Base-by-base conservation (phyloP, 1,140 invertebrate species). In the Temnothorax longispinosus region DNA sequence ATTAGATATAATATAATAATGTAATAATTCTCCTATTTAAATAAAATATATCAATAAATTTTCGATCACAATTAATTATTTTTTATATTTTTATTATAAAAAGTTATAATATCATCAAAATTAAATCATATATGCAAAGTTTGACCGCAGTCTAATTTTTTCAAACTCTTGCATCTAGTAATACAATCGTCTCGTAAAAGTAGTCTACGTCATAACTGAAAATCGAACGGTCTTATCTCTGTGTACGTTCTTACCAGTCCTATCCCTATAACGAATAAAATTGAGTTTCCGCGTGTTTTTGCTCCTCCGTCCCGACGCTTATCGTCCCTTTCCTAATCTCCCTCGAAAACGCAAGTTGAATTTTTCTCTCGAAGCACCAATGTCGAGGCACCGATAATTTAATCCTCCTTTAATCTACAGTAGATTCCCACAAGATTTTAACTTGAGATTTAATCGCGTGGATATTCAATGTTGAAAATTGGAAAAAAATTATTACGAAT, bases 201-300 rank as follows among this genome's bases (percentile, higher is more conserved):
- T 10, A 18, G 15, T 32, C 56, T 44, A 58, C 11, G 7, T 74
- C 35, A 18, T 58, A 62, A 77, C 41, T 47, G 54, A 77, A 77
- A 77, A 62, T 77, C 56, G 15, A 44, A 60, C 21, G 3, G 60
- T 21, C 0, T 32, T 54, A 11, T 13, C 50, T 50, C 50, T 50
- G 41, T 44, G 6, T 54, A 18, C 62, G 41, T 62, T 32, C 75
- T 62, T 62, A 44, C 74, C 38, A 76, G 38, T 60, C 21, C 21
- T 41, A 58, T 2, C 56, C 56, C n/a, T n/a, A 27, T 62, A 77
- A 76, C 56, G 74, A 76, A 77, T 62, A 77, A 77, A 77, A 77
- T 77, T 60, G 75, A 62, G 62, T 77, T 77, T 77, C 56, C 74
- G 74, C 74, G 41, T 47, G 75, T 41, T 77, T 77, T 77, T 62